Conservation (phyloP, 2,113 vertebrate genomes). For the Centropristis striata region DNA sequence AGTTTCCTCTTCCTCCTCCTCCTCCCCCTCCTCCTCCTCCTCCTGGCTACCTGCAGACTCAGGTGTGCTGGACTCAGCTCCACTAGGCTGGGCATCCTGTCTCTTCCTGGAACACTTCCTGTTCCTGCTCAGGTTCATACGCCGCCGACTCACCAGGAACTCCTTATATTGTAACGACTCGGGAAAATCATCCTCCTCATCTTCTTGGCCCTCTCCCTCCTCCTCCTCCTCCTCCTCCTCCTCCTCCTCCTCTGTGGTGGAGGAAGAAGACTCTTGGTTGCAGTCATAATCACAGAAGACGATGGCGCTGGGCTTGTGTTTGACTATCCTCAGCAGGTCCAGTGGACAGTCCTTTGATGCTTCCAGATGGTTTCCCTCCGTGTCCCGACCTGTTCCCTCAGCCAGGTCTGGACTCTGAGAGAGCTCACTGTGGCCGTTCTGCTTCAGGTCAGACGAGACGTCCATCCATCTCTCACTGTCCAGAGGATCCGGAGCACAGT, state of each 20-base stretch:
- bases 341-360: constrained; percentile 32
- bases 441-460: constrained; percentile 8
- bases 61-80: constrained; percentile 43
- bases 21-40: constrained; percentile 29
- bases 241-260: constrained; percentile 47
- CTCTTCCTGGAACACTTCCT: constrained; percentile 71
- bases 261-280: constrained; percentile 64
- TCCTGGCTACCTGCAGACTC: constrained; percentile 46
- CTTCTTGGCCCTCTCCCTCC: constrained; percentile 31
- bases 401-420: constrained; percentile 20
- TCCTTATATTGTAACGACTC: constrained; percentile 78
- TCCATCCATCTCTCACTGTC: constrained; percentile 19
- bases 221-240: constrained; percentile 46
- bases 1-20: constrained; percentile 44
- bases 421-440: constrained; percentile 35
- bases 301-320: constrained; percentile 83
- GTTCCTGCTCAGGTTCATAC: constrained; percentile 72
- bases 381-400: constrained; percentile 14
- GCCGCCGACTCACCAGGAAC: constrained; percentile 77
- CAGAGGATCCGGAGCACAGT: neutral
- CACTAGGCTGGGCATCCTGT: constrained; percentile 59
- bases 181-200: constrained; percentile 75
- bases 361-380: no score
- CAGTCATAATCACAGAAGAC: constrained; percentile 78
- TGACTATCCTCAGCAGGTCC: constrained; percentile 78